Percentiles rank a stretch among this genome's conserved stretches.
Conservation (phyloP, 2,797 vertebrate genomes). For the Gobio occitaniae region DNA sequence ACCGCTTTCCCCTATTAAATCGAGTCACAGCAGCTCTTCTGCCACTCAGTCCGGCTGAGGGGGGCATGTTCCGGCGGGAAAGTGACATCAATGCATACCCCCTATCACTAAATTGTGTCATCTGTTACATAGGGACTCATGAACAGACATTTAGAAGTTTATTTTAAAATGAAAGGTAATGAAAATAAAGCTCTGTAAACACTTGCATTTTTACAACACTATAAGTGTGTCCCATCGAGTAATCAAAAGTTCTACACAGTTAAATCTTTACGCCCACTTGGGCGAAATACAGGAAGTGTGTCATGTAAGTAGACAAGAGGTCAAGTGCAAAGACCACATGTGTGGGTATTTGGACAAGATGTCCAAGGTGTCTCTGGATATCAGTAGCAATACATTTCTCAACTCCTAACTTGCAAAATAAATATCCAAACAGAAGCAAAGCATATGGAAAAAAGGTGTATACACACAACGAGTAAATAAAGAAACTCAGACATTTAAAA, state of each 20-base stretch:
- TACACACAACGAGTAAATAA: conserved; percentile 21
- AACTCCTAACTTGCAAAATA: background rate
- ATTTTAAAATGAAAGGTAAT: background rate
- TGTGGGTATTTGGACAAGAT: background rate
- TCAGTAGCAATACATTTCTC: background rate
- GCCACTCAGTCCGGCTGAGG: no score
- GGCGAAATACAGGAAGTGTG: background rate
- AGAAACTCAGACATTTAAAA: background rate
- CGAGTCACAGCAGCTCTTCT: no score
- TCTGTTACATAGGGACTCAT: background rate
- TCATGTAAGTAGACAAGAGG: background rate
- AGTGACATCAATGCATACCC: no score
- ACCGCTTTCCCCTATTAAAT: no score
- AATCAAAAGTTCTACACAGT: background rate
- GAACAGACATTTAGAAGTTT: background rate
- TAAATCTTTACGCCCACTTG: background rate
- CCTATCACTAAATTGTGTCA: background rate
- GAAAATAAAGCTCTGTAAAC: background rate
- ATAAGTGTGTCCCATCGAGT: background rate
- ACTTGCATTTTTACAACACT: background rate
- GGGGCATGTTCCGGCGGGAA: no score
- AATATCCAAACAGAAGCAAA: background rate
- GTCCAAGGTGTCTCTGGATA: background rate
- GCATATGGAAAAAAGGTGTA: background rate
- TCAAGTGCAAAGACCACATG: background rate